Evolutionary conservation across 2,888 invertebrate species (phyloP).

Genomic region (Malthinus flaveolus): DNA sequence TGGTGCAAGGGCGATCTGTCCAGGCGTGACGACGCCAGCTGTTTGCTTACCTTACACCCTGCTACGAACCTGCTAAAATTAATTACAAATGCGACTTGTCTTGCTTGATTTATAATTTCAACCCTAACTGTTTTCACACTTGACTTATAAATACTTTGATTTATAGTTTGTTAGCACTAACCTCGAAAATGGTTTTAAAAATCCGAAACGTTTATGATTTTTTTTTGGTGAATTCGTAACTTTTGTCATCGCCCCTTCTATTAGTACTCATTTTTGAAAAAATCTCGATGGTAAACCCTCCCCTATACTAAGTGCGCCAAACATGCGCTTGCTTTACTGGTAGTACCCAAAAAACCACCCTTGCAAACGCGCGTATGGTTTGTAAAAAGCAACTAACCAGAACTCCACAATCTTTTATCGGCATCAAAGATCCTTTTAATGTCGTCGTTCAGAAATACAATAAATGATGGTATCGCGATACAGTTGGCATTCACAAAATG

Average conservation of each 20-base stretch:
- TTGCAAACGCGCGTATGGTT: conserved; percentile 10
- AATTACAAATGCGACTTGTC: conserved; percentile 36
- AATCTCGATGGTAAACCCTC: no score
- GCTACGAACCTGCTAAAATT: conserved; percentile 35
- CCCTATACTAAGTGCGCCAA: no score
- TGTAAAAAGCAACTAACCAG: conserved; percentile 20
- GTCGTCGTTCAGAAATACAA: conserved; percentile 24
- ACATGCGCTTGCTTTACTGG: no score
- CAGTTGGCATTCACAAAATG: conserved; percentile 36
- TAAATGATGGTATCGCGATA: conserved; percentile 31
- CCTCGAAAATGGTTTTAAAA: not conserved
- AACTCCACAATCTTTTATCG: conserved; percentile 24
- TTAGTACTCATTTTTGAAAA: not conserved
- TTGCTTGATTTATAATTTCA: conserved; percentile 23
- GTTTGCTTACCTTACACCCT: conserved; percentile 33
- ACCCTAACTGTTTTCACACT: conserved; percentile 21
- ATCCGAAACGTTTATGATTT: no score
- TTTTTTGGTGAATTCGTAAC: not conserved
- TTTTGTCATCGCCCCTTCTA: no score
- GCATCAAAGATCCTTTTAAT: conserved; percentile 15
- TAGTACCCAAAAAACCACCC: not conserved
- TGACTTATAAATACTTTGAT: conserved; percentile 21
- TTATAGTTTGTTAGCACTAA: not conserved
- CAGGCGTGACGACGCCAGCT: conserved; percentile 39
- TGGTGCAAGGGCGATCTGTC: conserved; percentile 29